Conservation (phyloP, 2,888 invertebrate genomes). For the Erebia aethiops region DNA sequence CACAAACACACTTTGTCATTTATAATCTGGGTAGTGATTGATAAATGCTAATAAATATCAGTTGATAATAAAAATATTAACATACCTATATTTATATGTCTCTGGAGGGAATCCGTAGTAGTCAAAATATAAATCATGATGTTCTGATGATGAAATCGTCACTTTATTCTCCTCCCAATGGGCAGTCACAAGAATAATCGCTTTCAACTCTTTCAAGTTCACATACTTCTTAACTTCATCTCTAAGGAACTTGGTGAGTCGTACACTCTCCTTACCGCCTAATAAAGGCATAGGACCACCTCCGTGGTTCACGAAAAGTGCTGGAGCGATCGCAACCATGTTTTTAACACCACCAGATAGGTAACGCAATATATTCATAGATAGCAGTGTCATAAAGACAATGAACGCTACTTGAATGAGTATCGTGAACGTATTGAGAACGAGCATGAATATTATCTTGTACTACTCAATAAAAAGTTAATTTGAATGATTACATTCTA, state of each 20-base stretch:
- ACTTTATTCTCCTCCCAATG: slow-evolving; percentile 74
- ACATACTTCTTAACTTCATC: slow-evolving; percentile 70
- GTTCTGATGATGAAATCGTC: slow-evolving; percentile 70
- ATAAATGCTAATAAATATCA: too few species aligned
- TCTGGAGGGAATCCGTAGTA: slow-evolving; percentile 77
- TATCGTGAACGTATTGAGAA: slow-evolving; percentile 71
- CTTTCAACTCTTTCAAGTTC: slow-evolving; percentile 66
- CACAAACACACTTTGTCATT: too few species aligned
- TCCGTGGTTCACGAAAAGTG: slow-evolving; percentile 75
- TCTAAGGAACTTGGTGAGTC: slow-evolving; percentile 64
- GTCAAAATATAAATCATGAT: slow-evolving; percentile 73
- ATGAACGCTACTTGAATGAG: slow-evolving; percentile 68
- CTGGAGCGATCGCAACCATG: slow-evolving; percentile 71
- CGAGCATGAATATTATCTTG: slow-evolving; percentile 61
- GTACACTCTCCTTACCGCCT: slow-evolving; percentile 69
- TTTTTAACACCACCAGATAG: slow-evolving; percentile 60
- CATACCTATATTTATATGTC: slow-evolving; percentile 69
- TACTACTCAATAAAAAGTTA: neutral
- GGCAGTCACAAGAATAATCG: slow-evolving; percentile 73
- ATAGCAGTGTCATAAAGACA: slow-evolving; percentile 71
- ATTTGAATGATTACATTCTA: slow-evolving; percentile 11
- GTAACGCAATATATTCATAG: slow-evolving; percentile 72
- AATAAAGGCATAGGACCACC: slow-evolving; percentile 74
- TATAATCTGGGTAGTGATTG: neutral
- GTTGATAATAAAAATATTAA: neutral